phyloP scores from a whole-genome alignment of 2,113 vertebrate genomes.

The Tonatia bakeri region DNA sequence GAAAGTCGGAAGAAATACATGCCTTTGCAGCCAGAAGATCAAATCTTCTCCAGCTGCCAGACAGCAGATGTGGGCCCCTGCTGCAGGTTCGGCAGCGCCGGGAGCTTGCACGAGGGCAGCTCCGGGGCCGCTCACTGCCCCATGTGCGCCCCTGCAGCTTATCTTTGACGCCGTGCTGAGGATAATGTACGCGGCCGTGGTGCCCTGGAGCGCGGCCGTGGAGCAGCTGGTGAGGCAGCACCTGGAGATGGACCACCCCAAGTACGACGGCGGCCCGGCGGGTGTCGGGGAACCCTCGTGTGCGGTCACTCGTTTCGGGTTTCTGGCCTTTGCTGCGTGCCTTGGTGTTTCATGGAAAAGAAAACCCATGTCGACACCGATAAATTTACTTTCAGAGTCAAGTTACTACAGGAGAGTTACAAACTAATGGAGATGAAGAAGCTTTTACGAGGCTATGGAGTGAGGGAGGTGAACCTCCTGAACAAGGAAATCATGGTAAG shows the following conservation, averaged over 20 bases:
- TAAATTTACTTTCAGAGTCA: constrained; percentile 83
- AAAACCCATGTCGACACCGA: not conserved
- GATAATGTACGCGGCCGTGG: constrained; percentile 92
- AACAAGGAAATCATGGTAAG: constrained; percentile 90
- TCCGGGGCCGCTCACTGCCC: accelerated
- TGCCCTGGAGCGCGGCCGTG: constrained; percentile 92
- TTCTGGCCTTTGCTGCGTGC: not conserved
- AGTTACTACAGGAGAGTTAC: constrained; percentile 93
- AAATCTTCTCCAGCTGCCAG: not conserved
- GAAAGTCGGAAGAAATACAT: not conserved
- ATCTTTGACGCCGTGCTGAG: constrained; percentile 94
- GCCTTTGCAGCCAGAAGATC: not conserved
- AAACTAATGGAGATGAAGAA: constrained; percentile 96
- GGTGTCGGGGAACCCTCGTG: not conserved
- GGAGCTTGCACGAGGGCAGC: accelerated
- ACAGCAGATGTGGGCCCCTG: not conserved
- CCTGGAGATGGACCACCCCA: constrained; percentile 92
- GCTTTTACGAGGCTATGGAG: constrained; percentile 91
- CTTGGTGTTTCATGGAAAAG: not conserved
- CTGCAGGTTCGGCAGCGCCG: not conserved
- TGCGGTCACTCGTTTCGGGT: not conserved
- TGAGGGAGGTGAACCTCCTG: constrained; percentile 90
- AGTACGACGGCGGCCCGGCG: constrained; percentile 81
- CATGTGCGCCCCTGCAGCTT: constrained; percentile 80
- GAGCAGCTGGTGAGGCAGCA: constrained; percentile 92